phyloP scores from a whole-genome alignment of 2,113 vertebrate species.

The Coptodon rendalli region DNA sequence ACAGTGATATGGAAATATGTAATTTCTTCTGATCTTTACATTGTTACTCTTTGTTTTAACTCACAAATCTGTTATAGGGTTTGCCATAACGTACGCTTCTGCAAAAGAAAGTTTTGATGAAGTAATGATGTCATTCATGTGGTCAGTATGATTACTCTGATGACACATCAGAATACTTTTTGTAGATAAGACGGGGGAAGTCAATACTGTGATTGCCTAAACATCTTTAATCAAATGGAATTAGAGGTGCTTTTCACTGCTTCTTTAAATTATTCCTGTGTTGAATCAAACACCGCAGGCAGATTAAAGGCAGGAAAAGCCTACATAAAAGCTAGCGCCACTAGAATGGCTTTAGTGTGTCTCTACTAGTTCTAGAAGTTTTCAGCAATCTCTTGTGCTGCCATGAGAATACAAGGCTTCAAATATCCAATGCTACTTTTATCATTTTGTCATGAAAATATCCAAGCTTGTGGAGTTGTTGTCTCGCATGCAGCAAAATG shows the following conservation, averaged over 20 bases:
- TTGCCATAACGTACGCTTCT: not conserved
- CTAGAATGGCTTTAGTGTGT: not conserved
- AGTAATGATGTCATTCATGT: not conserved
- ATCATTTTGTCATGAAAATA: not conserved
- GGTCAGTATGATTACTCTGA: not conserved
- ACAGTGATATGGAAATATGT: not conserved
- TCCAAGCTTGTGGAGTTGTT: not conserved
- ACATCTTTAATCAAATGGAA: not conserved
- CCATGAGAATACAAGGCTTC: not conserved
- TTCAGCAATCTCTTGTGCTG: not conserved
- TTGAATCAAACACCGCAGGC: not conserved
- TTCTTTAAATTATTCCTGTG: not conserved
- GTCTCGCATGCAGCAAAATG: not conserved
- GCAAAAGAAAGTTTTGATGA: not conserved
- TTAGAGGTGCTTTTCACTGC: not conserved
- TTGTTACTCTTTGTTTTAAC: not conserved
- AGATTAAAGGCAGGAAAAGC: not conserved
- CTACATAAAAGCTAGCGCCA: rapidly evolving
- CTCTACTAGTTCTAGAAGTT: not conserved
- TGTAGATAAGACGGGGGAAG: not conserved
- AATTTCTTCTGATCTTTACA: not conserved
- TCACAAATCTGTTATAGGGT: not conserved
- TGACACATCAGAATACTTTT: not conserved
- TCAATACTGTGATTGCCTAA: not conserved
- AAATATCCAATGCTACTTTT: not conserved